Conservation (phyloP, 2,113 vertebrate genomes). For the Pelecanus crispus region DNA sequence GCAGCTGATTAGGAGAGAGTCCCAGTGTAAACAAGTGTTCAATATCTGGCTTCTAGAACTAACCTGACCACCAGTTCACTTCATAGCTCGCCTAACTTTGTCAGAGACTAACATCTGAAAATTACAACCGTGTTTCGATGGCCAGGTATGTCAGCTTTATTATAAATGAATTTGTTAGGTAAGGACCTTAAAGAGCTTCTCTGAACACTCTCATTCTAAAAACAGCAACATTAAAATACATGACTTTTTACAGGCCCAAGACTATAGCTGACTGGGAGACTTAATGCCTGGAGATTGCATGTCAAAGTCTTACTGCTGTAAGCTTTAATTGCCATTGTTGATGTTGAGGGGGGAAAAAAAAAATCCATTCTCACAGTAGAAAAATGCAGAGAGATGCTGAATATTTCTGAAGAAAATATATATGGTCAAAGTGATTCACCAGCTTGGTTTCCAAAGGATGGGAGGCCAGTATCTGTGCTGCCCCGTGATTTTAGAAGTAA, state of each 20-base stretch:
- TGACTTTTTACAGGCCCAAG: neutral
- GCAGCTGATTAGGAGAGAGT: neutral
- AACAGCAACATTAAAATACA: neutral
- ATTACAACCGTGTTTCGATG: neutral
- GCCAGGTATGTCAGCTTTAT: neutral
- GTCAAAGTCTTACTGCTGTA: neutral
- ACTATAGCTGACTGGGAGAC: neutral
- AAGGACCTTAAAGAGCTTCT: neutral
- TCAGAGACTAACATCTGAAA: neutral
- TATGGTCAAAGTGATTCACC: neutral
- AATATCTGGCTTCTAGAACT: neutral
- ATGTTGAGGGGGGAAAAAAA: neutral
- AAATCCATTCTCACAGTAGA: neutral
- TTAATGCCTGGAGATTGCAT: neutral
- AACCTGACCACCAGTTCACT: neutral
- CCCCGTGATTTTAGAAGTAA: neutral
- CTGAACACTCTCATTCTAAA: neutral
- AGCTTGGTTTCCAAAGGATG: neutral
- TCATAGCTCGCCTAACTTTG: neutral
- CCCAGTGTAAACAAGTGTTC: neutral
- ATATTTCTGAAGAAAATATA: neutral
- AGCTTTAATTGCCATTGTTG: neutral
- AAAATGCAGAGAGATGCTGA: neutral
- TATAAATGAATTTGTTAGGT: neutral
- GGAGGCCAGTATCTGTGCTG: neutral